Evolutionary conservation across 53 echinoderm and acorn worm genomes (phyloP), one percentile per base, ranked within the genome.

Genomic region (Holothuria leucospilota): DNA sequence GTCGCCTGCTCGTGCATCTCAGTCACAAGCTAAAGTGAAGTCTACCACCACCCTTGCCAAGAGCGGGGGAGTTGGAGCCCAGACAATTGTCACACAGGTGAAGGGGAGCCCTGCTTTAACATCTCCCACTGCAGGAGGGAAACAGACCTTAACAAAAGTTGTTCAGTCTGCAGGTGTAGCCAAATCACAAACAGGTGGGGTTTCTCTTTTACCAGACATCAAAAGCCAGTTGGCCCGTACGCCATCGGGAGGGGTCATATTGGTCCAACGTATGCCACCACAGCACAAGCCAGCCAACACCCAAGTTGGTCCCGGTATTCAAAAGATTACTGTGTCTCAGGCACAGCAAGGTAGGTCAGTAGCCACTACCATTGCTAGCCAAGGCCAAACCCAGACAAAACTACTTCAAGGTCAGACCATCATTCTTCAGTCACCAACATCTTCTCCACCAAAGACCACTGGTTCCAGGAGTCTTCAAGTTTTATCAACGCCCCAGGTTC

Each of bases 241-340:
- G 18, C 89, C 94, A 34, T 92, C 96, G 0, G 94, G 96, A 62
- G 96, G 96, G 23, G 96, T 96, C 14, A 94, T 96, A 24, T 87
- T 96, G 64, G 94, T 96, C 29, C 96, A 96, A 51, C 78, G 96
- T 11, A 87, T 90, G 67, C 78, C 96, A 29, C 59, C 92, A 24
- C 80, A 64, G 10, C 71, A 85, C 13, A 96, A 96, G 86, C 82
- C 87, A 29, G 86, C 84, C 60, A 89, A 86, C 63, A 87, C 91
- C 11, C 96, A 96, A 79, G 89, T 93, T 4, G 78, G 93, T 16
- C 63, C 96, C 29, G 91, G 96, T 26, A 82, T 96, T 40, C 96
- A 89, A 82, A 93, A 89, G 58, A 88, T 96, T 8, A 87, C 89
- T 28, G 71, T 93, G 5, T 70, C 67, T 74, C 90, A 90, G 61